These are phyloP conservation scores for Tragelaphus oryx DNA, from an alignment of 2,797 vertebrate genomes.

Conservation along the genomic window DNA sequence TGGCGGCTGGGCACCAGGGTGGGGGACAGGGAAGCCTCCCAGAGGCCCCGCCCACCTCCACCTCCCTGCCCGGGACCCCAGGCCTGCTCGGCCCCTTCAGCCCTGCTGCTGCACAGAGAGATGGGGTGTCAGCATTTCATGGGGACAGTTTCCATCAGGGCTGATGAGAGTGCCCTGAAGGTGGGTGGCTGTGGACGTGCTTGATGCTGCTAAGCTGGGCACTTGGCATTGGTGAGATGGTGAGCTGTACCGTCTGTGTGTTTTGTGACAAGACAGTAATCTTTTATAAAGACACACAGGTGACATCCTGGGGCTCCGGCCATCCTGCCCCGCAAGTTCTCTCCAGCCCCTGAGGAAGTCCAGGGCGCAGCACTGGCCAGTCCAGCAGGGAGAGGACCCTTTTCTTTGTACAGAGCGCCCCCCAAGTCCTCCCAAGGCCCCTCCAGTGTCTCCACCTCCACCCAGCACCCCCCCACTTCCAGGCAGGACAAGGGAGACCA, in stretches of 20 bases:
- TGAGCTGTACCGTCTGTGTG: rapidly evolving
- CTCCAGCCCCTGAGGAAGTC: neutral
- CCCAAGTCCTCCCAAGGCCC: too few species aligned
- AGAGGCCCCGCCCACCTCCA: rapidly evolving
- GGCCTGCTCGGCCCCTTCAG: rapidly evolving
- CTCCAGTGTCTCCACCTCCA: rapidly evolving
- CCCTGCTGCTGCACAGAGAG: rapidly evolving
- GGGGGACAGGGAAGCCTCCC: rapidly evolving
- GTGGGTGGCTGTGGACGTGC: rapidly evolving
- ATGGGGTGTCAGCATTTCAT: rapidly evolving
- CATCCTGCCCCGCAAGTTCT: rapidly evolving
- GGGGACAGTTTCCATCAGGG: rapidly evolving
- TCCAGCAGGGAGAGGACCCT: rapidly evolving
- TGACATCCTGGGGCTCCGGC: rapidly evolving
- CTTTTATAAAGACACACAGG: rapidly evolving
- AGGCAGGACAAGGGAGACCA: neutral
- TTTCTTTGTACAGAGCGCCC: neutral
- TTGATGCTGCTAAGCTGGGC: rapidly evolving
- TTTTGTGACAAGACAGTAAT: too few species aligned
- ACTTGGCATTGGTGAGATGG: rapidly evolving
- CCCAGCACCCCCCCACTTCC: neutral
- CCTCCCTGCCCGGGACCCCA: rapidly evolving
- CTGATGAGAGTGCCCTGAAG: rapidly evolving
- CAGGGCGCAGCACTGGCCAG: rapidly evolving
- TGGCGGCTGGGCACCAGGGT: rapidly evolving